These are phyloP conservation scores for Cherax destructor DNA, from an alignment of 1,140 invertebrate species.

Conservation along the genomic window DNA sequence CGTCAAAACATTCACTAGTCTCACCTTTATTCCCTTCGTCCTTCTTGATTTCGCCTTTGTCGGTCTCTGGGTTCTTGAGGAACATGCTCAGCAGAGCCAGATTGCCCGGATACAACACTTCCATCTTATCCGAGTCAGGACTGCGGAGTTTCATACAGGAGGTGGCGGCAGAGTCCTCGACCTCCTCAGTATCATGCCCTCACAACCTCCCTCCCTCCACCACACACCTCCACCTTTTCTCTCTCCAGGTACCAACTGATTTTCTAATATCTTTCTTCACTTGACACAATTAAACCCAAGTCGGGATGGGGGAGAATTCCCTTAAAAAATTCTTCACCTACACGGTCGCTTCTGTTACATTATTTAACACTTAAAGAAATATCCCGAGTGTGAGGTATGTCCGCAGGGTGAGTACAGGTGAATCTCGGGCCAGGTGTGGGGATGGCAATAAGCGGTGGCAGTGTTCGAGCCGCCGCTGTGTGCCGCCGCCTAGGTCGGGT, in stretches of 20 bases:
- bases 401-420: conserved; percentile 30
- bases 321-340: conserved; percentile 6
- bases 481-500: conserved; percentile 62
- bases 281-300: conserved; percentile 21
- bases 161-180: conserved; percentile 38
- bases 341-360: conserved; percentile 32
- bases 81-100: conserved; percentile 71
- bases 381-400: conserved; percentile 29
- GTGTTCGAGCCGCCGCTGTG: conserved; percentile 46
- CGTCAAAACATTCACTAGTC: background rate
- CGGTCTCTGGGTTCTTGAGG: conserved; percentile 65
- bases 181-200: conserved; percentile 54
- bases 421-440: conserved; percentile 5
- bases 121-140: conserved; percentile 67
- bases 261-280: conserved; percentile 41
- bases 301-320: background rate
- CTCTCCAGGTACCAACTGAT: conserved; percentile 2
- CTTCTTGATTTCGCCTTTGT: conserved; percentile 61
- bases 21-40: conserved; percentile 62
- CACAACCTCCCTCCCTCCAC: conserved; percentile 34
- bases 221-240: conserved; percentile 20
- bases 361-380: conserved; percentile 36
- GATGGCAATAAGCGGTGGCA: conserved; percentile 22
- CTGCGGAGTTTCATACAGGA: conserved; percentile 67
- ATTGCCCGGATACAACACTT: conserved; percentile 71